These are phyloP conservation scores for Bombus soroeensis DNA, from an alignment of 1,140 invertebrate species.

Conservation along the genomic window DNA sequence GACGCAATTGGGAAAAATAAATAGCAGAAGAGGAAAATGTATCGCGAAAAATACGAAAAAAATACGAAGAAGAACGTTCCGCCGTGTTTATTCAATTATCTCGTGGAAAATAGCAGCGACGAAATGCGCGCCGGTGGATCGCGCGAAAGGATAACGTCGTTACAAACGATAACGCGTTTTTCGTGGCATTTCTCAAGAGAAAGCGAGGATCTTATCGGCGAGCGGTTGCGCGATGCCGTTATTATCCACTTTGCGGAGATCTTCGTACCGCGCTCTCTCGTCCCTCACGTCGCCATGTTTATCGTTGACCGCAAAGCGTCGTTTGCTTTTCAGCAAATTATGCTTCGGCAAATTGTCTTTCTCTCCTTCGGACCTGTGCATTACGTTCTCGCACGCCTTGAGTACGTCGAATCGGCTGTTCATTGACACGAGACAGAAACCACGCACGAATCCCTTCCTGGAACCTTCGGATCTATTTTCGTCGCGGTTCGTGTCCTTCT, in stretches of 20 bases:
- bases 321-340: slow-evolving; percentile 19
- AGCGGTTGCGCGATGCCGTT: too few species aligned
- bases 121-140: too few species aligned
- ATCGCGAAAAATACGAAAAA: neutral
- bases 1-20: neutral
- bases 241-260: too few species aligned
- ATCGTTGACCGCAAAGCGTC: neutral
- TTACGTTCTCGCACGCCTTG: neutral
- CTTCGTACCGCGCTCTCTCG: neutral
- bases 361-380: neutral
- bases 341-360: neutral
- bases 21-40: neutral
- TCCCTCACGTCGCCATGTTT: neutral
- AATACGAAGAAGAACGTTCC: neutral
- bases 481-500: neutral
- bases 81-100: neutral
- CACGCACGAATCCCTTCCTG: slow-evolving; percentile 5
- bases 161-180: too few species aligned
- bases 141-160: too few species aligned
- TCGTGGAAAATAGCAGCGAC: too few species aligned
- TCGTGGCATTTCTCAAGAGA: too few species aligned
- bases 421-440: slow-evolving; percentile 15
- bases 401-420: neutral
- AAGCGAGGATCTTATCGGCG: too few species aligned
- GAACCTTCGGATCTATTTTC: slow-evolving; percentile 16